Conservation (phyloP, 2,797 vertebrate genomes). For the Sciaenops ocellatus region DNA sequence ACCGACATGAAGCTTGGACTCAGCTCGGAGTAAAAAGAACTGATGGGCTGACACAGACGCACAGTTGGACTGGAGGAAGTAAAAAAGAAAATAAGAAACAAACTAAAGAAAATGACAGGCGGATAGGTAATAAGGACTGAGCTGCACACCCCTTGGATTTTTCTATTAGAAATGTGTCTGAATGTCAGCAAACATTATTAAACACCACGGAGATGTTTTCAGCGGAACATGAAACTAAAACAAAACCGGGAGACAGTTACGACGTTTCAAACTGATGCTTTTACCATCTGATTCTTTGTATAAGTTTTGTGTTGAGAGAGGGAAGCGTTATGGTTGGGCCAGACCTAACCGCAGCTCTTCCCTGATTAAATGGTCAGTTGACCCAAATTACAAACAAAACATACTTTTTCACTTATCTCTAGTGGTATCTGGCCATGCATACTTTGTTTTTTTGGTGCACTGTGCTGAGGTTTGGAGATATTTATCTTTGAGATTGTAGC, state of each 20-base stretch:
- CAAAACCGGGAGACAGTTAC: background rate
- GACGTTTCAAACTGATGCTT: slow-evolving; percentile 4
- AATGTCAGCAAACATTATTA: slow-evolving; percentile 1
- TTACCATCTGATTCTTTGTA: slow-evolving; percentile 13
- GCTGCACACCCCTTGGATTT: background rate
- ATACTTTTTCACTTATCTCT: background rate
- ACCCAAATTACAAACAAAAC: slow-evolving; percentile 14
- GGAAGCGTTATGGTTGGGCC: too few relatives aligned
- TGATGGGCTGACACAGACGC: background rate
- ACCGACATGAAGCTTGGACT: slow-evolving; percentile 30
- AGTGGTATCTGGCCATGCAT: background rate
- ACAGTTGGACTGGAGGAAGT: background rate
- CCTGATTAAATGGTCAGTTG: background rate
- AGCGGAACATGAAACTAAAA: slow-evolving; percentile 23
- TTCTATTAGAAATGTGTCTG: background rate
- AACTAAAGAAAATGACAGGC: background rate
- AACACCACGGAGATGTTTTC: slow-evolving; percentile 12
- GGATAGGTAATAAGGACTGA: background rate
- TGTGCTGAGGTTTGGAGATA: slow-evolving; percentile 3
- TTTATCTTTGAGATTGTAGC: background rate
- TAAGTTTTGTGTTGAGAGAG: slow-evolving; percentile 26
- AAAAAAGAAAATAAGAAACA: background rate
- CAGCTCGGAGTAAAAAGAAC: background rate
- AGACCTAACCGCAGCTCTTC: background rate
- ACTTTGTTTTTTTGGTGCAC: background rate